A percentile compares a stretch with the other conserved stretches of the same genome.
Conservation (phyloP, 2,888 invertebrate genomes). For the Drymonia ruficornis region DNA sequence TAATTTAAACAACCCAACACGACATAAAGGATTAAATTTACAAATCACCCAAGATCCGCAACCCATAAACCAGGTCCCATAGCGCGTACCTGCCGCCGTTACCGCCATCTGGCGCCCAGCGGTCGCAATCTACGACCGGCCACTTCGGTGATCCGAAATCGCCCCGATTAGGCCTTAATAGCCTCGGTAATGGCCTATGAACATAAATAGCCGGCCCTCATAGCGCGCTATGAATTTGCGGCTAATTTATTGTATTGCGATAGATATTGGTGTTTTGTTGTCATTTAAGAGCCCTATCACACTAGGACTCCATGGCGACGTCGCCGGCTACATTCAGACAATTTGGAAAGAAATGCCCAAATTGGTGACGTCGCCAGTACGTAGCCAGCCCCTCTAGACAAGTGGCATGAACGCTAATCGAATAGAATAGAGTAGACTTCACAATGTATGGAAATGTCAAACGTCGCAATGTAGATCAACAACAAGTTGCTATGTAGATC, state of each 20-base stretch:
- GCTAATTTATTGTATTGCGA: constrained; percentile 38
- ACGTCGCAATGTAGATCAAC: too few relatives aligned
- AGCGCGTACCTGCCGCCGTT: constrained; percentile 35
- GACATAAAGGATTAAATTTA: not conserved
- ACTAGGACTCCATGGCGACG: too few relatives aligned
- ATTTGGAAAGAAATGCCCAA: too few relatives aligned
- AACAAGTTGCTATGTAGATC: too few relatives aligned
- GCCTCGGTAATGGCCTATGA: constrained; percentile 43
- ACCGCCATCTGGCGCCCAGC: constrained; percentile 34
- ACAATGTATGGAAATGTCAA: too few relatives aligned
- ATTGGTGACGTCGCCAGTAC: too few relatives aligned
- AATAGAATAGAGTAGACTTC: too few relatives aligned
- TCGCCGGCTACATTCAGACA: too few relatives aligned
- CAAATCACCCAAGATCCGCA: constrained; percentile 6
- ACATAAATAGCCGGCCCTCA: constrained; percentile 40
- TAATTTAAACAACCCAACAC: not conserved
- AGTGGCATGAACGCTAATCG: too few relatives aligned
- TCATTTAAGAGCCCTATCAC: too few relatives aligned
- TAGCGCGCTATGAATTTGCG: constrained; percentile 46
- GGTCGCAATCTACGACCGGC: constrained; percentile 13
- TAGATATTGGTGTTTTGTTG: constrained; percentile 1
- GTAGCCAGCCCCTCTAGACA: too few relatives aligned
- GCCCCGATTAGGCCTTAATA: constrained; percentile 54
- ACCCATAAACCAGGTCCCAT: constrained; percentile 20
- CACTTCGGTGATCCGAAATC: constrained; percentile 42